Base-by-base conservation (phyloP, 2,797 vertebrate species). In the Lerista edwardsae region DNA sequence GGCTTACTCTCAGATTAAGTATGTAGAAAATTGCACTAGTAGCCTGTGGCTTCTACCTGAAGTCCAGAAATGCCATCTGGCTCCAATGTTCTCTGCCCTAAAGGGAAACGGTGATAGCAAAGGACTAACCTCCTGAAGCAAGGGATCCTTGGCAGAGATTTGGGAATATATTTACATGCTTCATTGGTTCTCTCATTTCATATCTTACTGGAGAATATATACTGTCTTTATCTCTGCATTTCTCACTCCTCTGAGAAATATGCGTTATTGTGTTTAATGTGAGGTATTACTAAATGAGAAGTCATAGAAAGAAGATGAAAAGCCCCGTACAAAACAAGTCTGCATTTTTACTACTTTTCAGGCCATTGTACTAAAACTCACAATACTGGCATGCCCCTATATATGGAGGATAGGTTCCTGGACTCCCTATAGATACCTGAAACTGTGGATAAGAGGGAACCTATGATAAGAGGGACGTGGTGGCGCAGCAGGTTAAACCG, bases 81-180 rank as follows among this genome's bases (percentile, higher is more conserved):
- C 57, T 23, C 34, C 73, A 71, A 76, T 78, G 36, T 44, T 84
- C 79, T 76, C 0, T n/a, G 82, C 81, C 84, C 80, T 87, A 72
- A 87, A 90, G 76, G 17, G 64, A 85, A 93, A 88, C 64, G 55
- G 27, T 36, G 72, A 31, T 76, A 77, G 61, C 25, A 15, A 23
- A 67, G 31, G 79, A 62, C 90, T 90, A 90, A 29, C 72, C n/a
- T 82, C 83, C 57, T 73, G 59, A 19, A 83, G 19, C 36, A 19
- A 64, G 71, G 44, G 72, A 44, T 75, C 73, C 47, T 84, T 89
- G 73, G 84, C 71, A 87, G 83, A 91, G 71, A 83, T 81, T 90
- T 80, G 59, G 83, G 59, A 88, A 61, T 36, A 65, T 5, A 23
- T 77, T 88, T 86, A 83, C 41, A 80, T 84, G 81, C 27, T 85